These are phyloP conservation scores for Oreochromis spilurus DNA, from an alignment of 2,113 vertebrate species.

Conservation along the genomic window DNA sequence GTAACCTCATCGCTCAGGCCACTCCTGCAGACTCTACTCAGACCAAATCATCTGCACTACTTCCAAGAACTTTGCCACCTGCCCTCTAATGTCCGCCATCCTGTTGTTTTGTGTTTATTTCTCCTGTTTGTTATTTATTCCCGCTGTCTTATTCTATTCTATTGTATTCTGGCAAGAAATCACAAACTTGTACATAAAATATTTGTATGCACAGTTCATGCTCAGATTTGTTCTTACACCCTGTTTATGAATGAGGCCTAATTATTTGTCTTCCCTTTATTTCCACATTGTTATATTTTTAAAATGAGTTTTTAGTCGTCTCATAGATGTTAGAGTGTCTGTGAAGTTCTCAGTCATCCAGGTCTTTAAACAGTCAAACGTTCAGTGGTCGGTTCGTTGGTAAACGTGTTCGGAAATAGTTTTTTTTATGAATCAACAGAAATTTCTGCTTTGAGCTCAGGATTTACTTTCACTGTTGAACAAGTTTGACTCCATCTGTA, in stretches of 20 bases:
- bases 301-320: background rate
- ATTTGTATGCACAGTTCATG: background rate
- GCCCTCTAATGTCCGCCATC: fast-evolving
- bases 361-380: background rate
- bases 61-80: background rate
- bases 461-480: background rate
- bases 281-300: background rate
- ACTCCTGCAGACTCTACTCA: background rate
- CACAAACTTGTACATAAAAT: background rate
- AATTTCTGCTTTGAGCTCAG: background rate
- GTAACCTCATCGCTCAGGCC: background rate
- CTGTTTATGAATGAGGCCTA: background rate
- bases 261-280: background rate
- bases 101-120: background rate
- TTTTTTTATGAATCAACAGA: background rate
- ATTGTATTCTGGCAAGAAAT: background rate
- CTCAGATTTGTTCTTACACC: background rate
- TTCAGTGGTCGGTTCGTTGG: too few relatives aligned
- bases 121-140: background rate
- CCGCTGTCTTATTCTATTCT: background rate
- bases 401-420: background rate
- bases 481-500: background rate
- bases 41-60: background rate
- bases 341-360: background rate
- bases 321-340: fast-evolving